Evolutionary conservation across 2,797 vertebrate species (phyloP), one percentile per base, ranked within the genome.

Genomic region (Crocidura indochinensis): DNA sequence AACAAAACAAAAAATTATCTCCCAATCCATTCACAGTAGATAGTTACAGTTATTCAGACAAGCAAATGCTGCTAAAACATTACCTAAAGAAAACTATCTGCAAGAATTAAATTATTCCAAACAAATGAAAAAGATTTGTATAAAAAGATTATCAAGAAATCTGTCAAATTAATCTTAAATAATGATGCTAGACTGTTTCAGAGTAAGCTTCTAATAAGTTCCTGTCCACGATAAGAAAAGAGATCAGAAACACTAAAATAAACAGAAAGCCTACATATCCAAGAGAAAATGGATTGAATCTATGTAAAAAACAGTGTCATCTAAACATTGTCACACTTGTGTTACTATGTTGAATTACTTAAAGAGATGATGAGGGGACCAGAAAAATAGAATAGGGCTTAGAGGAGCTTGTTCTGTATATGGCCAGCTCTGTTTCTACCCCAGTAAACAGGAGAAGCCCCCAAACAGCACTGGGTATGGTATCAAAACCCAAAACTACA

Each of bases 121-220:
- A 62, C 44, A 72, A 73, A 94, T 10, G 64, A n/a, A 94, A 92
- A 87, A 71, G 71, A 79, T 90, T 89, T 88, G 26, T 87, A 22
- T 27, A 67, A 74, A 78, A 94, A 4, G 19, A 60, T 22, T 20
- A 73, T 74, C 64, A 79, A 38, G 38, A 38, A 44, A 7, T 49
- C 91, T 84, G 84, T 84, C 60, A 68, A 86, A 82, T 88, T 94
- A 77, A 90, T 73, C 26, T 91, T 87, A 84, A 20, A 89, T 10
- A 76, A 11, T 60, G 12, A 83, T 51, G 91, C n/a, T 85, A 64
- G 14, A 31, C 29, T 90, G 6, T 80, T 79, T 78, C 51, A 80
- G 60, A 62, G 80, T 4, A 92, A 83, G 47, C 17, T 26, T 94
- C n/a, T 74, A 31, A 22, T 65, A 95, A 92, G 44, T 29, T 46